Percentiles rank a stretch among this genome's conserved stretches.
phyloP scores from a whole-genome alignment of 2,888 invertebrate genomes.

The Scaptomyza tumidula region DNA sequence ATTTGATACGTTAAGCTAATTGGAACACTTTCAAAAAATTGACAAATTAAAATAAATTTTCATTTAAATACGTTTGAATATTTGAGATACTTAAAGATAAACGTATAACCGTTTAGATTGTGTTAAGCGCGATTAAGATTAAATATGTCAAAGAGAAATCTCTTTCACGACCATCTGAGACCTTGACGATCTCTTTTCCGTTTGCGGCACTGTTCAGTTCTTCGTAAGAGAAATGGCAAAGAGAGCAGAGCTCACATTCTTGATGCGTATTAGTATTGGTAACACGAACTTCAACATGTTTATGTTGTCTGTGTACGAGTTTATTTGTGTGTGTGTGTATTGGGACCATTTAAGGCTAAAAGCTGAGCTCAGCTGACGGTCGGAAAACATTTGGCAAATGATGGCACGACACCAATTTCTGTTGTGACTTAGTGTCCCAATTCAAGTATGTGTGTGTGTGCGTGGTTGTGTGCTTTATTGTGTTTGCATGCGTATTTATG shows the following conservation, averaged over 20 bases:
- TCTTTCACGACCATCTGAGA: background rate
- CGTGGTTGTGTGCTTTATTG: slow-evolving; percentile 21
- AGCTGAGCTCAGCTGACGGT: slow-evolving; percentile 64
- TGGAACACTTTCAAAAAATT: too few relatives aligned
- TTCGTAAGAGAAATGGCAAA: background rate
- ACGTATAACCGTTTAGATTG: too few relatives aligned
- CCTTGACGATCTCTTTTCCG: background rate
- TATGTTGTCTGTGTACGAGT: slow-evolving; percentile 19
- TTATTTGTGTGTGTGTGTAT: slow-evolving; percentile 24
- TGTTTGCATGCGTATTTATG: slow-evolving; percentile 48
- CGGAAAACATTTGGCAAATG: slow-evolving; percentile 54
- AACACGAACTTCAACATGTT: slow-evolving; percentile 27
- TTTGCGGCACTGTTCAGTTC: background rate
- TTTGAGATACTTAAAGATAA: too few relatives aligned
- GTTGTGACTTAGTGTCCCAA: slow-evolving; percentile 23
- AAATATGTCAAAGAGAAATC: background rate
- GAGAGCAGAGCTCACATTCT: background rate
- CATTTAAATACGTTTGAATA: too few relatives aligned
- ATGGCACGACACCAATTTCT: slow-evolving; percentile 57
- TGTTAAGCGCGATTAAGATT: background rate
- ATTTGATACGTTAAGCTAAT: too few relatives aligned
- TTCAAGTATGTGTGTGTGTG: slow-evolving; percentile 2
- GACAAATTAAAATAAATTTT: too few relatives aligned
- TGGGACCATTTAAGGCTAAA: slow-evolving; percentile 51
- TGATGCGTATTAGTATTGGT: slow-evolving; percentile 11